These are phyloP conservation scores for Hemibagrus wyckioides DNA, from an alignment of 2,113 vertebrate genomes.

Conservation along the genomic window DNA sequence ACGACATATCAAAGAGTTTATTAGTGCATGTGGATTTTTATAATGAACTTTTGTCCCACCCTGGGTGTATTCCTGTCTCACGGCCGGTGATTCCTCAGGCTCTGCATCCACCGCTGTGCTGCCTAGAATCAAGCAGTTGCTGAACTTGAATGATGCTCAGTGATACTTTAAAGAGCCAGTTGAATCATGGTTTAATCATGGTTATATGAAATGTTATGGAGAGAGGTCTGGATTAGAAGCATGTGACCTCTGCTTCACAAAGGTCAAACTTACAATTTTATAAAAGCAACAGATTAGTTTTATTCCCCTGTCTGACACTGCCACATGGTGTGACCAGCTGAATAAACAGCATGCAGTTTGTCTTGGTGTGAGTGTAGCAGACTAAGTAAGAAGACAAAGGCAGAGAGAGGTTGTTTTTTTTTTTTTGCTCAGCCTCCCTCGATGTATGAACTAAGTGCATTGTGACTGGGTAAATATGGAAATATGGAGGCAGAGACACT, in stretches of 20 bases:
- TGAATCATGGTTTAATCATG: neutral
- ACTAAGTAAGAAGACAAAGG: neutral
- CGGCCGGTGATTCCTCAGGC: neutral
- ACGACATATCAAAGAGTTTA: neutral
- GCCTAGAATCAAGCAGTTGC: neutral
- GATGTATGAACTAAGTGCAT: neutral
- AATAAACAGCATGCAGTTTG: neutral
- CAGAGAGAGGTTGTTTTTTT: too few species aligned
- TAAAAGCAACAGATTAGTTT: conserved; percentile 11
- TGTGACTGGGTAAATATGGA: neutral
- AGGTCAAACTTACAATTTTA: neutral
- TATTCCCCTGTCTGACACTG: neutral
- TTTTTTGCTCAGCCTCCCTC: neutral
- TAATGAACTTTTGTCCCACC: neutral
- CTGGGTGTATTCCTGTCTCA: neutral
- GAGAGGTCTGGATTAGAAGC: conserved; percentile 1
- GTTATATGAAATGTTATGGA: neutral
- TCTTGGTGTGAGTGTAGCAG: conserved; percentile 10
- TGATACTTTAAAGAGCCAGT: neutral
- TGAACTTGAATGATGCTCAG: neutral
- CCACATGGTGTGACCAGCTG: neutral
- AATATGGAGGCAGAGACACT: neutral
- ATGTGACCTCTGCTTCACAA: neutral
- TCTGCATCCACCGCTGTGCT: neutral
- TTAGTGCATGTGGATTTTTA: neutral